A percentile compares a stretch with the other conserved stretches of the same genome.
Evolutionary conservation across 2,797 vertebrate species (phyloP).

Genomic region (Lagocephalus sceleratus): DNA sequence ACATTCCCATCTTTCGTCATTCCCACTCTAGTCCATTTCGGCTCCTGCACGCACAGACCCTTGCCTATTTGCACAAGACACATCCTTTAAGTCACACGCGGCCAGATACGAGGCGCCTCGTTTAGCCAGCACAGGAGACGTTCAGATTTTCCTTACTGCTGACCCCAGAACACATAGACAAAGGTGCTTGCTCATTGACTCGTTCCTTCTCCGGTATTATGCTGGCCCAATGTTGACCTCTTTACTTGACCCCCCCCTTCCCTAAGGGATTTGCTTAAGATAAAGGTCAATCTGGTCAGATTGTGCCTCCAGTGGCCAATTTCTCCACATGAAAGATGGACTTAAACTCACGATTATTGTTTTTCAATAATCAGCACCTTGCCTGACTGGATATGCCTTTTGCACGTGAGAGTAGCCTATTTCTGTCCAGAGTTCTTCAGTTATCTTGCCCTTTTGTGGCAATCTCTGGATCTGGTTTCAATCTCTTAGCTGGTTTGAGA

Average conservation of each 20-base stretch:
- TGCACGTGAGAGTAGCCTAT: slow-evolving; percentile 4
- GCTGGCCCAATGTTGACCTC: slow-evolving; percentile 58
- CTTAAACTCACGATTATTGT: slow-evolving; percentile 45
- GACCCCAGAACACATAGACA: slow-evolving; percentile 47
- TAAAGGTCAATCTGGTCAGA: slow-evolving; percentile 65
- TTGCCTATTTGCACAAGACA: neutral
- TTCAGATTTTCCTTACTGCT: slow-evolving; percentile 67
- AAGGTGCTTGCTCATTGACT: slow-evolving; percentile 59
- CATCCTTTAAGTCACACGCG: slow-evolving; percentile 9
- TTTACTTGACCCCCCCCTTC: slow-evolving; percentile 52
- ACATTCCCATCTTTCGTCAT: slow-evolving; percentile 72
- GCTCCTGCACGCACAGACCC: slow-evolving; percentile 20
- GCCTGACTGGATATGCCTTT: slow-evolving; percentile 35
- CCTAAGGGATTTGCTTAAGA: slow-evolving; percentile 52
- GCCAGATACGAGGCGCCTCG: slow-evolving; percentile 51
- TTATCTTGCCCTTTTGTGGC: slow-evolving; percentile 30
- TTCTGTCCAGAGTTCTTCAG: too few relatives aligned
- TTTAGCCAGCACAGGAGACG: slow-evolving; percentile 57
- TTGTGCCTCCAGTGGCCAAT: slow-evolving; percentile 48
- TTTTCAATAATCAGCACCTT: slow-evolving; percentile 55
- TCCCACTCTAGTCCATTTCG: slow-evolving; percentile 59
- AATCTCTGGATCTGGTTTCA: slow-evolving; percentile 25
- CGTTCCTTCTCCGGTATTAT: slow-evolving; percentile 42
- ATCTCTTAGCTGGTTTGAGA: slow-evolving; percentile 28
- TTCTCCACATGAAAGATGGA: slow-evolving; percentile 45